Conservation (phyloP, 1,140 invertebrate species). For the Pollicipes pollicipes region DNA sequence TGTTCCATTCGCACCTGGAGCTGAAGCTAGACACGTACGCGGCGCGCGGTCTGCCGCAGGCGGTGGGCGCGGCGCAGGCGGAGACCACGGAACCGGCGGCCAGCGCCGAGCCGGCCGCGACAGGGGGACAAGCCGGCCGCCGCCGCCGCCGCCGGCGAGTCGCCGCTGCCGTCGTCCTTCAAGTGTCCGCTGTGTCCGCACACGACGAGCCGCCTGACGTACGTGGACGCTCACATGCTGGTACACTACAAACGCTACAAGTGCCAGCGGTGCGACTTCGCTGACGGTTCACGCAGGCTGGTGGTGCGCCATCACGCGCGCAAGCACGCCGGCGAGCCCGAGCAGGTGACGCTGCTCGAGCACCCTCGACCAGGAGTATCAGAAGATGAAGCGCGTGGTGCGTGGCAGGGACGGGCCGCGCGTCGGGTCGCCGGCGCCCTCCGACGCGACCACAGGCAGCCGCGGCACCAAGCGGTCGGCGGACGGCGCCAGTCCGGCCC, state of each 20-base stretch:
- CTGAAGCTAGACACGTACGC: not conserved
- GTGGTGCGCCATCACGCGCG: not conserved
- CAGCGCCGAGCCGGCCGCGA: not conserved
- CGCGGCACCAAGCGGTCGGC: not conserved
- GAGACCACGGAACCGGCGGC: not conserved
- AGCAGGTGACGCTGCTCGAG: not conserved
- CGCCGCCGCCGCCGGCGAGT: not conserved
- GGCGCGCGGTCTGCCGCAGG: not conserved
- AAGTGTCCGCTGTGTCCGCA: not conserved
- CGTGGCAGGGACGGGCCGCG: not conserved
- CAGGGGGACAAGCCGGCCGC: not conserved
- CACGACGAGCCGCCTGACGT: not conserved
- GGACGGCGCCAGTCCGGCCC: not conserved
- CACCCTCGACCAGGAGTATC: not conserved
- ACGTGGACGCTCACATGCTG: not conserved
- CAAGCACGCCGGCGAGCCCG: not conserved
- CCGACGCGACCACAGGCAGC: not conserved
- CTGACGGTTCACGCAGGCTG: not conserved
- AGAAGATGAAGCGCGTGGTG: not conserved
- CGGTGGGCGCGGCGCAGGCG: too few relatives aligned
- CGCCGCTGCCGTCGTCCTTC: not conserved
- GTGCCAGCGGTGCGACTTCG: not conserved
- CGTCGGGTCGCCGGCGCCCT: not conserved
- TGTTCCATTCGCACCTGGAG: not conserved
- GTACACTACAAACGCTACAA: not conserved